Evolutionary conservation across 2,113 vertebrate genomes (phyloP).

Genomic region (Lepidothrix coronata): DNA sequence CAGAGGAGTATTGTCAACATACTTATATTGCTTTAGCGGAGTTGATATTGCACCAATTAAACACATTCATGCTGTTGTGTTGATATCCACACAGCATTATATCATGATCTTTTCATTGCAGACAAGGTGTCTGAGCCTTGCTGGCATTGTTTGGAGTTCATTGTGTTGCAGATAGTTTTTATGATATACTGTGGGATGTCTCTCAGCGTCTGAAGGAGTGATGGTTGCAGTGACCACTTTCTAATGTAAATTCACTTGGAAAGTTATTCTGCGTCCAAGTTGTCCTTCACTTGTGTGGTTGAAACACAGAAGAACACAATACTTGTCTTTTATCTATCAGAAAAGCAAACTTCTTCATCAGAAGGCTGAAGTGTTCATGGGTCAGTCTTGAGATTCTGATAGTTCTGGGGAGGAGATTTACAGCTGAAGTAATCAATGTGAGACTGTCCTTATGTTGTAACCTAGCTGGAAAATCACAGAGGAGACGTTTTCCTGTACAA

Average conservation of each 20-base stretch:
- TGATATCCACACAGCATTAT: background rate
- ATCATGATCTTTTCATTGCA: background rate
- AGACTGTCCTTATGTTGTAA: background rate
- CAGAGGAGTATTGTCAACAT: slow-evolving; percentile 3
- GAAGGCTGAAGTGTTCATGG: background rate
- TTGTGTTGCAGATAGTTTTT: background rate
- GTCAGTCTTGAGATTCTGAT: background rate
- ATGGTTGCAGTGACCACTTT: background rate
- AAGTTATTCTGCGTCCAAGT: background rate
- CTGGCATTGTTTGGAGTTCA: background rate
- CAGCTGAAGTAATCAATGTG: background rate
- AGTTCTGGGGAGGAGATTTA: background rate
- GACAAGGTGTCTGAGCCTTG: slow-evolving; percentile 38
- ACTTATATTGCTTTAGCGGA: background rate
- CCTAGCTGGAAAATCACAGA: background rate
- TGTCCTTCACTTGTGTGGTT: background rate
- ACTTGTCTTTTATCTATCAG: background rate
- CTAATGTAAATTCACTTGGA: background rate
- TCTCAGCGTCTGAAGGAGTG: background rate
- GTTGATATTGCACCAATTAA: slow-evolving; percentile 4
- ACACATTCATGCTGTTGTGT: background rate
- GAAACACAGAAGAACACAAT: background rate
- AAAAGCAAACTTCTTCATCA: background rate
- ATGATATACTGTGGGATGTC: background rate
- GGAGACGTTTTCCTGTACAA: background rate